A percentile compares a stretch with the other conserved stretches of the same genome.
phyloP scores from a whole-genome alignment of 2,797 vertebrate species.

The Onychomys leucogaster region DNA sequence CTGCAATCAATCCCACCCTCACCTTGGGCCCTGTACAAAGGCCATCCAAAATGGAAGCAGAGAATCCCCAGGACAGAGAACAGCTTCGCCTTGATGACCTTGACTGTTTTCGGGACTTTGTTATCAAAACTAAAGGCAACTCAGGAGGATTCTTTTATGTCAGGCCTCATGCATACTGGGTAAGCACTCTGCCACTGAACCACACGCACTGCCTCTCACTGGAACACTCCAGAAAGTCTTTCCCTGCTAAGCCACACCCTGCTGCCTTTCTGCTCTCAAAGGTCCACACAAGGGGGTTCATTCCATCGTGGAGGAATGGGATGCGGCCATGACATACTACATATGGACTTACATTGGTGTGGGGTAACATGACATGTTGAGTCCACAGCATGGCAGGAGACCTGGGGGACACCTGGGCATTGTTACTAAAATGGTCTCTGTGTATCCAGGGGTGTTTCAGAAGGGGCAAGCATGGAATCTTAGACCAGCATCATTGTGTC shows the following conservation, averaged over 20 bases:
- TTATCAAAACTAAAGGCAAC: background rate
- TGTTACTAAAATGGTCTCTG: background rate
- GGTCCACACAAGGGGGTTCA: background rate
- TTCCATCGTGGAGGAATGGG: too few species aligned
- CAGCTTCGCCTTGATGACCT: background rate
- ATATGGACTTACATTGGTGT: rapidly evolving
- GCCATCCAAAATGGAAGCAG: background rate
- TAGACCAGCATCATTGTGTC: background rate
- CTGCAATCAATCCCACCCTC: background rate
- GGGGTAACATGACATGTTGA: background rate
- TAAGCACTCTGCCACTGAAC: background rate
- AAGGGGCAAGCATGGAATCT: background rate
- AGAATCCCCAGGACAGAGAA: background rate
- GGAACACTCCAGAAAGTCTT: background rate
- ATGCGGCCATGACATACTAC: too few species aligned
- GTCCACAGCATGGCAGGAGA: background rate
- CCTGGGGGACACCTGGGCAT: background rate
- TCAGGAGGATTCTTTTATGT: background rate
- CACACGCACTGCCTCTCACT: background rate
- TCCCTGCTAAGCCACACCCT: background rate
- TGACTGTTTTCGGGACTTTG: background rate
- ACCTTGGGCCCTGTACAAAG: background rate
- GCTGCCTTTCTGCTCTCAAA: background rate
- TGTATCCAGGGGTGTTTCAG: background rate
- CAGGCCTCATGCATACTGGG: background rate